These are phyloP conservation scores for Ranitomeya imitator DNA, from an alignment of 2,113 vertebrate species.

Conservation along the genomic window DNA sequence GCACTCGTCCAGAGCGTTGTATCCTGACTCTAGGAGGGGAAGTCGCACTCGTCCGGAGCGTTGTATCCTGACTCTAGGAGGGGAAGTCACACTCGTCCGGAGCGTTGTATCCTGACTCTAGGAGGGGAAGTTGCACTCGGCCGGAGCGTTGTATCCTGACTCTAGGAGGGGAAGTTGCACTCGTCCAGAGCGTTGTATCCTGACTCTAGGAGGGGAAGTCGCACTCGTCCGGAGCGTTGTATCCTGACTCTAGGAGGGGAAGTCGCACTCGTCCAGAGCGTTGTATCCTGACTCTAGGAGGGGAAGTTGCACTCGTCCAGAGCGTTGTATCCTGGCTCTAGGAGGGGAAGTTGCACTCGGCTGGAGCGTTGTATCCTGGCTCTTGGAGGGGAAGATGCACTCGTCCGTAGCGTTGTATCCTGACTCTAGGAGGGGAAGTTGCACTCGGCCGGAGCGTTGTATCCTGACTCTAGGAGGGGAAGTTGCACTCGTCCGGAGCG, in stretches of 20 bases:
- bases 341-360: too few species aligned
- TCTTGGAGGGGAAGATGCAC: too few species aligned
- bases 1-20: too few species aligned
- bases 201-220: too few species aligned
- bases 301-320: too few species aligned
- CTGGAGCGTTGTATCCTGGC: neutral
- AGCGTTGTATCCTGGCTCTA: neutral
- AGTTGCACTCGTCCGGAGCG: neutral
- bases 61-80: too few species aligned
- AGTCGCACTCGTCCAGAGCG: neutral
- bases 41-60: too few species aligned
- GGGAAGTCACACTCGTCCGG: neutral
- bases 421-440: too few species aligned
- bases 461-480: too few species aligned
- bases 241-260: too few species aligned
- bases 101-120: neutral
- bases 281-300: neutral
- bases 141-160: neutral
- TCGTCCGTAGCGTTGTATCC: neutral
- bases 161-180: too few species aligned
- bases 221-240: neutral
- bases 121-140: too few species aligned
- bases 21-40: neutral
- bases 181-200: neutral
- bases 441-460: neutral